A percentile compares a stretch with the other conserved stretches of the same genome.
These are phyloP conservation scores for Hozukius guyotensis DNA, from an alignment of 2,797 vertebrate species.

Conservation along the genomic window DNA sequence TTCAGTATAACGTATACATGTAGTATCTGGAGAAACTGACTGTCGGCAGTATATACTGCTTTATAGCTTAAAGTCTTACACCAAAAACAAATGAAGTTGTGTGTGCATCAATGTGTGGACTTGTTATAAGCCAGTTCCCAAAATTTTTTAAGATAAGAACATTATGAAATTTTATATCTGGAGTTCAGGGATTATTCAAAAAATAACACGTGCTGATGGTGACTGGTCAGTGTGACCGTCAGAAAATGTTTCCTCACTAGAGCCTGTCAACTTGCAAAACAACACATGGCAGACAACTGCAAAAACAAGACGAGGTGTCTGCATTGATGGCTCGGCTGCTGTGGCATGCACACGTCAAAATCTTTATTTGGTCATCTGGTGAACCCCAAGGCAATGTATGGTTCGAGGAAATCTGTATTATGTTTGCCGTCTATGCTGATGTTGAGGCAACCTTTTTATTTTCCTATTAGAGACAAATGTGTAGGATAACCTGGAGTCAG, in stretches of 20 bases:
- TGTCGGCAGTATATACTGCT: not conserved
- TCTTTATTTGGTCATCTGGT: not conserved
- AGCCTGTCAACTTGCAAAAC: not conserved
- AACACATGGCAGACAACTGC: not conserved
- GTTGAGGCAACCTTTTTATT: not conserved
- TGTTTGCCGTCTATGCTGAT: not conserved
- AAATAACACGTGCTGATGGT: not conserved
- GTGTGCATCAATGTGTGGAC: too few species aligned
- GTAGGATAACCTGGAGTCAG: not conserved
- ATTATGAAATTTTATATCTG: not conserved
- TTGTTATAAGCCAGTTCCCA: too few species aligned
- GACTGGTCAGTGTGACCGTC: not conserved
- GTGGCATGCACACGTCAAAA: not conserved
- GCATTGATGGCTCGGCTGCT: not conserved
- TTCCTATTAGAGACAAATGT: not conserved
- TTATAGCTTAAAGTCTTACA: not conserved
- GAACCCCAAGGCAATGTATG: not conserved
- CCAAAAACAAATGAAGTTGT: too few species aligned
- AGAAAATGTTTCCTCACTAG: conserved; percentile 6
- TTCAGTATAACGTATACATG: not conserved
- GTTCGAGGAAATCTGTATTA: too few species aligned
- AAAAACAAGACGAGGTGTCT: not conserved
- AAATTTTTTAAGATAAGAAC: not conserved
- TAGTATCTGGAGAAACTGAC: not conserved
- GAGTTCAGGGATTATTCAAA: not conserved